A percentile compares a stretch with the other conserved stretches of the same genome.
Evolutionary conservation across 2,113 vertebrate species (phyloP).

Genomic region (Perca fluviatilis): DNA sequence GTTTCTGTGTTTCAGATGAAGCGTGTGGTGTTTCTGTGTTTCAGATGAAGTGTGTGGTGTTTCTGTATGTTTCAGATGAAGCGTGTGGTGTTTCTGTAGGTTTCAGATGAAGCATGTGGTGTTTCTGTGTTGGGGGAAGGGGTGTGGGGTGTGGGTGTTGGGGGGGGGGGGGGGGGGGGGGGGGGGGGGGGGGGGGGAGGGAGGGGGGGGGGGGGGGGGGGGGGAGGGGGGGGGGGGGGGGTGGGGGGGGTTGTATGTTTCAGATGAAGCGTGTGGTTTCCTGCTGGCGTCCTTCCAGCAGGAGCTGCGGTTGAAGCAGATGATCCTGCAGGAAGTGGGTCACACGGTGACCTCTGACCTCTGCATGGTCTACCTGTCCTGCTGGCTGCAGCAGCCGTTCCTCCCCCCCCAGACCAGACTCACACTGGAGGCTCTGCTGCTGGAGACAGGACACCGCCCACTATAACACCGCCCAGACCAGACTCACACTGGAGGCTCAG

Average conservation of each 20-base stretch:
- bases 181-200: too few relatives aligned
- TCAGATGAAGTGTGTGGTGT: slow-evolving; percentile 85
- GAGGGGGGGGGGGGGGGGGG: too few relatives aligned
- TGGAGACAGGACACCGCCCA: slow-evolving; percentile 92
- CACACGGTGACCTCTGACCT: slow-evolving; percentile 86
- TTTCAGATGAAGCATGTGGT: slow-evolving; percentile 84
- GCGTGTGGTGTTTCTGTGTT: neutral
- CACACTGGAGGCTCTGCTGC: slow-evolving; percentile 90
- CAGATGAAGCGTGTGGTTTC: slow-evolving; percentile 85
- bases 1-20: neutral
- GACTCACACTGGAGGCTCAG: too few relatives aligned
- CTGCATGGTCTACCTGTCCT: slow-evolving; percentile 89
- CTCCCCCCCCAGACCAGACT: slow-evolving; percentile 82
- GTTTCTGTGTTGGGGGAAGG: too few relatives aligned
- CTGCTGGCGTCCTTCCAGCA: slow-evolving; percentile 86
- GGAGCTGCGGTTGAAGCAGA: slow-evolving; percentile 89
- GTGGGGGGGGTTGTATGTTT: too few relatives aligned
- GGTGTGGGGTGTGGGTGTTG: too few relatives aligned
- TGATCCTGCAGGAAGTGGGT: slow-evolving; percentile 87
- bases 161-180: too few relatives aligned
- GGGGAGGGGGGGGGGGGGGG: too few relatives aligned
- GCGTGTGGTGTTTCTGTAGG: neutral
- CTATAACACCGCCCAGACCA: too few relatives aligned
- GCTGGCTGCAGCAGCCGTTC: slow-evolving; percentile 95
- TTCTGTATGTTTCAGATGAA: neutral